Conservation (phyloP, 2,797 vertebrate species). For the Catostomus latipinnis region DNA sequence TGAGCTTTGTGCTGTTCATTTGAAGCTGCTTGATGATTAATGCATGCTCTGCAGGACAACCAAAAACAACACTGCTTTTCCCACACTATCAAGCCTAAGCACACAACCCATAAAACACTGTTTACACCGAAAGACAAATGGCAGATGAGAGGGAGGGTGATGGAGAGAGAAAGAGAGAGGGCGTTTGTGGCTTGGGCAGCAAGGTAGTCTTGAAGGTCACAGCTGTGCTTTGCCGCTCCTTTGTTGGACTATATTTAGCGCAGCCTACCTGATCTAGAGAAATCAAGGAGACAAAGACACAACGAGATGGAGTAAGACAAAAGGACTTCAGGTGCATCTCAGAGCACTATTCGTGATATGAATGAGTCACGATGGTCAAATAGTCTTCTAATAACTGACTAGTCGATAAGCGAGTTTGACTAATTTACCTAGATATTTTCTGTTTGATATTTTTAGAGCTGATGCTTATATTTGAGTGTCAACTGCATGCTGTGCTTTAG, state of each 20-base stretch:
- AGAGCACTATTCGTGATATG: not conserved
- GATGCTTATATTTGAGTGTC: no score
- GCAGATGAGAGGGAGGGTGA: constrained; percentile 28
- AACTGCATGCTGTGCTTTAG: no score
- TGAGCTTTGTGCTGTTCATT: constrained; percentile 18
- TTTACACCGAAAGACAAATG: constrained; percentile 46
- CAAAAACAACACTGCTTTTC: constrained; percentile 20
- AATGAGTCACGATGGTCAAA: no score
- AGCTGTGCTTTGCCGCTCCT: constrained; percentile 66
- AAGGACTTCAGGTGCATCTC: constrained; percentile 41
- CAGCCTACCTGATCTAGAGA: constrained; percentile 72
- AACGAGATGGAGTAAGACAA: not conserved
- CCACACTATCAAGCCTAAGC: constrained; percentile 38
- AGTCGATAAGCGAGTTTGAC: no score
- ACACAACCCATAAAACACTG: constrained; percentile 53
- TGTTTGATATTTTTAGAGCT: no score
- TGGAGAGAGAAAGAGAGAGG: not conserved
- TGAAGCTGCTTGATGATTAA: constrained; percentile 45
- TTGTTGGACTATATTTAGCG: constrained; percentile 76
- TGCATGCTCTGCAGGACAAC: constrained; percentile 38
- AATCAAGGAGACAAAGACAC: constrained; percentile 51
- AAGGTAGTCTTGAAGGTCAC: constrained; percentile 75
- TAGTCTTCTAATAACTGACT: no score
- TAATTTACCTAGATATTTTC: no score
- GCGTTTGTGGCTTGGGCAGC: constrained; percentile 37